Evolutionary conservation across 2,113 vertebrate genomes (phyloP).

Genomic region (Odobenus rosmarus): DNA sequence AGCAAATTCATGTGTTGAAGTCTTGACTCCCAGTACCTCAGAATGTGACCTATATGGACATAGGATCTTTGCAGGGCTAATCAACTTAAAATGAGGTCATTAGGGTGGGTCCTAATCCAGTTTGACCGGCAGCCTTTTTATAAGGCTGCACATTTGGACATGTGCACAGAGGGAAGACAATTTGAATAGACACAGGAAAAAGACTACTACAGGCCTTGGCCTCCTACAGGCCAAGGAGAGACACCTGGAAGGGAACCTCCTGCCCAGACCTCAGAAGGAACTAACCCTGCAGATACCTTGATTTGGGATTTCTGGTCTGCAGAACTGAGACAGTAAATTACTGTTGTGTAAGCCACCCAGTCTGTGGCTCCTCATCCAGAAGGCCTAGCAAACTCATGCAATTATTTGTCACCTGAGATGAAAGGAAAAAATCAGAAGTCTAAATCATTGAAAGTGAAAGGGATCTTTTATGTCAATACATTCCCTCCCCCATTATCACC

Average conservation of each 20-base stretch:
- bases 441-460: conserved; percentile 46
- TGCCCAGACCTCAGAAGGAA: background rate
- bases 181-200: background rate
- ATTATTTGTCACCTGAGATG: conserved; percentile 28
- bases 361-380: background rate
- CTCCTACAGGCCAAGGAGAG: background rate
- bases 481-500: background rate
- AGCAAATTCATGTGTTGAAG: background rate
- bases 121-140: background rate
- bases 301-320: background rate
- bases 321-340: background rate
- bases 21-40: background rate
- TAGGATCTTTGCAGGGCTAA: background rate
- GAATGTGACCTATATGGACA: background rate
- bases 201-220: too few species aligned
- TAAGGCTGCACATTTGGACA: too few species aligned
- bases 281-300: background rate
- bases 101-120: background rate
- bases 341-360: background rate
- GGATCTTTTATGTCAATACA: background rate
- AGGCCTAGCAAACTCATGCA: conserved; percentile 13
- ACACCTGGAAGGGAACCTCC: background rate
- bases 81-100: background rate
- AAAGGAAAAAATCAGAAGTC: conserved; percentile 37
- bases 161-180: background rate